Percentiles rank a stretch among this genome's conserved stretches.
These are phyloP conservation scores for Pluvialis apricaria DNA, from an alignment of 2,113 vertebrate genomes.

Conservation along the genomic window DNA sequence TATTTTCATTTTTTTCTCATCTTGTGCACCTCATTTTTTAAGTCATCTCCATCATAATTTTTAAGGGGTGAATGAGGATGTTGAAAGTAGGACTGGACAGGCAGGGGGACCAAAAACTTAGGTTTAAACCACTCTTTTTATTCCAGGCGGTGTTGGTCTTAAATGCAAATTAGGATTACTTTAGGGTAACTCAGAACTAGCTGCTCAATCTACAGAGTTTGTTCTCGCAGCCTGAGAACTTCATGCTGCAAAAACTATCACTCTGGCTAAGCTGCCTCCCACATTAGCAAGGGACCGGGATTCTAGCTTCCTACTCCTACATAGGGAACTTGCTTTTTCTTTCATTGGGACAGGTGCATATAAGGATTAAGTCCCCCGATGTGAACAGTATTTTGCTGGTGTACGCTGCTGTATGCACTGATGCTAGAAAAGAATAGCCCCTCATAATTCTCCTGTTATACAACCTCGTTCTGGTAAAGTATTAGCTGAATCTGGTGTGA, in stretches of 20 bases:
- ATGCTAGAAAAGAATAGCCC: background rate
- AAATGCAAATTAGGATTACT: background rate
- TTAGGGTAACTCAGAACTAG: background rate
- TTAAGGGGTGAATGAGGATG: background rate
- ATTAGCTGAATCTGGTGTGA: background rate
- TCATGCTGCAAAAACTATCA: background rate
- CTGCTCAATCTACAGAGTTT: background rate
- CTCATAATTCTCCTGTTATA: background rate
- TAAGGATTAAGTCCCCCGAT: background rate
- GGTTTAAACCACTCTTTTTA: background rate
- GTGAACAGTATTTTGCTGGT: background rate
- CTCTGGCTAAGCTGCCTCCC: background rate
- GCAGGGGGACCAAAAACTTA: background rate
- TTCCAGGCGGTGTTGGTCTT: background rate
- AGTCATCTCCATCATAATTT: background rate
- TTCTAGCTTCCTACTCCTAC: background rate
- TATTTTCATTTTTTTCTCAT: background rate
- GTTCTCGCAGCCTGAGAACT: background rate
- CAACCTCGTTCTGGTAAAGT: background rate
- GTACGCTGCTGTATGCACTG: background rate
- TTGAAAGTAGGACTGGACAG: background rate
- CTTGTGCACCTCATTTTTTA: background rate
- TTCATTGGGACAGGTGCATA: background rate
- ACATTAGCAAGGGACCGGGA: background rate
- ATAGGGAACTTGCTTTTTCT: background rate